Evolutionary conservation across 1,140 invertebrate species (phyloP), one percentile per base, ranked within the genome.

Genomic region (Globodera ellingtonae): DNA sequence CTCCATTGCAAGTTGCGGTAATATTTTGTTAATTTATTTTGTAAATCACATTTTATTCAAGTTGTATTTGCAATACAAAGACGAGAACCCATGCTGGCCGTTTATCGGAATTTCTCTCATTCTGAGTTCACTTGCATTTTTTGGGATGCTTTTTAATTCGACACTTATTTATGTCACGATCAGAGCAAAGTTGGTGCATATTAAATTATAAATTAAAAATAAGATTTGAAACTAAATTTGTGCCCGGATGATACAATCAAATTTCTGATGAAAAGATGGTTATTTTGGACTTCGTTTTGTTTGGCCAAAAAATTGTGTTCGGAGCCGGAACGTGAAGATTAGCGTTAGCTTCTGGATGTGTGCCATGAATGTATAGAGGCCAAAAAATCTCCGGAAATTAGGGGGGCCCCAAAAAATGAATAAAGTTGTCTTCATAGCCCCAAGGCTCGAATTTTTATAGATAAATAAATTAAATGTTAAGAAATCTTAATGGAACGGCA

Each of bases 121-220:
- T 0, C 50, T 78, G 65, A 72, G 72, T 18, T 4, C 35, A 21
- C 4, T 72, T 50, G 66, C 67, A 7, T 52, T 78, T 10, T 46
- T 71, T n/a, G 77, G 77, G 18, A 24, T 47, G 44, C 10, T 72
- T 4, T 24, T 47, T 3, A 78, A 78, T 46, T 48, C 50, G 24
- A 21, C 72, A 59, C 47, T 78, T 9, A 66, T 78, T 66, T 78
- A 47, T 47, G 77, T 78, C 10, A 78, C 77, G 71, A 47, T 78
- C 2, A 8, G 46, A 21, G 71, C 70, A 21, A 59, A 21, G 77
- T 78, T 7, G 15, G 15, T 10, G 9, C 13, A 48, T 52, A 5
- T 13, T 13, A 13, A 13, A 7, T 13, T 52, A 13, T 13, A 7
- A 52, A 52, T 18, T 62, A 62, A 75, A 21, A n/a, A 35, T 44